Percentiles rank a stretch among this genome's conserved stretches.
phyloP scores from a whole-genome alignment of 2,797 vertebrate genomes.

The Peromyscus aztecus region DNA sequence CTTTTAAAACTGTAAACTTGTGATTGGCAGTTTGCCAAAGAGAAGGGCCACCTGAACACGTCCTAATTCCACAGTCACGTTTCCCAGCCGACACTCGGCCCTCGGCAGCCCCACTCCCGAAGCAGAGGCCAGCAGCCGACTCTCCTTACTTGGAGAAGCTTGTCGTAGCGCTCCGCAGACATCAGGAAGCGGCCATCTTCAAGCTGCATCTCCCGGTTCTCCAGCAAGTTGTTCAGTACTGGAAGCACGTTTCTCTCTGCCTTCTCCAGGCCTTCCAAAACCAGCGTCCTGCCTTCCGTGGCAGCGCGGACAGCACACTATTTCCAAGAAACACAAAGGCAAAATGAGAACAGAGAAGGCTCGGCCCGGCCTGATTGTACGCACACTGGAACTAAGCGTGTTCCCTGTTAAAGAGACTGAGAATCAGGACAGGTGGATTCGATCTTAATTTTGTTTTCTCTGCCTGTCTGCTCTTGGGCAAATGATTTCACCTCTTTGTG shows the following conservation, averaged over 20 bases:
- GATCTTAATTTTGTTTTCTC: slow-evolving; percentile 14
- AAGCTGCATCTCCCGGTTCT: slow-evolving; percentile 99
- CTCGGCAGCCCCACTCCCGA: neutral
- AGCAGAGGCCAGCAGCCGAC: neutral
- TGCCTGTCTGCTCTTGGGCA: neutral
- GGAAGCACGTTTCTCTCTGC: slow-evolving; percentile 97
- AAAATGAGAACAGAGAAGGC: slow-evolving; percentile 47
- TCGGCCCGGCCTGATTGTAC: neutral
- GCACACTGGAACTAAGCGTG: neutral
- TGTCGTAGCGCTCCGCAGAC: slow-evolving; percentile 96
- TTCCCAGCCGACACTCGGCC: neutral
- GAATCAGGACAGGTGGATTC: neutral
- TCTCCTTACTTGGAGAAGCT: slow-evolving; percentile 93
- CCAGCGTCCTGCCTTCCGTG: slow-evolving; percentile 94
- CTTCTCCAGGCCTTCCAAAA: slow-evolving; percentile 98
- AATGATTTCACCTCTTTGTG: slow-evolving; percentile 13
- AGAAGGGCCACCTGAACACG: neutral
- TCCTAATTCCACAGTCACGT: neutral
- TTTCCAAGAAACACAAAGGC: slow-evolving; percentile 78
- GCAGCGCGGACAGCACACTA: slow-evolving; percentile 98
- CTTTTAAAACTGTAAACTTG: neutral
- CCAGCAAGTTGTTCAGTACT: slow-evolving; percentile 97
- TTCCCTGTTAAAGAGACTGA: neutral
- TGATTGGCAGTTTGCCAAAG: neutral
- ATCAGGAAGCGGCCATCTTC: slow-evolving; percentile 99